Base-by-base conservation (phyloP, 1,140 invertebrate species). In the Daktulosphaira vitifoliae region DNA sequence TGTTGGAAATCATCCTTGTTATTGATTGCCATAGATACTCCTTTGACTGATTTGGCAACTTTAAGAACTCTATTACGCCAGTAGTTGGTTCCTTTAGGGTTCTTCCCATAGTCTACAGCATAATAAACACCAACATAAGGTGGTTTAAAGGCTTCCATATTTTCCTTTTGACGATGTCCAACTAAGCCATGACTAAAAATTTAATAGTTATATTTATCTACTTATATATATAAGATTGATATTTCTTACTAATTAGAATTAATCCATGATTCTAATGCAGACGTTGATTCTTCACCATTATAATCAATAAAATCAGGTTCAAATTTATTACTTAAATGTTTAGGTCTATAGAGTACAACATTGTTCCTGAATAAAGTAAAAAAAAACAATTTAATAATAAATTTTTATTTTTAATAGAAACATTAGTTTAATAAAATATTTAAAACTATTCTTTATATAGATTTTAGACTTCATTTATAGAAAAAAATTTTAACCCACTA, bases 31-130 rank as follows among this genome's bases (percentile, higher is more conserved):
- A 97, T 98, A 62, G 78, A 87, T 7, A 91, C 81, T 5, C 82
- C 81, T 44, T 81, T 79, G 75, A 87, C 87, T 59, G 91, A 84
- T 74, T 96, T 88, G 65, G 92, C 95, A 44, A 97, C 92, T 80
- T 98, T 97, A 65, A 96, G 79, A 29, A 97, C 84, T 69, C 93
- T 84, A 79, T 99, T 99, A 71, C 96, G 86, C 94, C 96, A 99
- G 79, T 99, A 99, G 77, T 99, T 98, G n/a, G 96, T 65, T 38
- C 81, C 86, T 76, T 99, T 99, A 9, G 87, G 80, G 76, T 99
- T 98, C 77, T 97, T 98, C 1, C 87, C 82, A 73, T 98, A 99
- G 77, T 99, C 96, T 7, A 99, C 93, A 74, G 81, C 82, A 75
- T 88, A 99, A 75, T 94, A 98, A 23, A 89, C 95, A 66, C 95